phyloP scores from a whole-genome alignment of 2,888 invertebrate genomes.

The Arge pagana region DNA sequence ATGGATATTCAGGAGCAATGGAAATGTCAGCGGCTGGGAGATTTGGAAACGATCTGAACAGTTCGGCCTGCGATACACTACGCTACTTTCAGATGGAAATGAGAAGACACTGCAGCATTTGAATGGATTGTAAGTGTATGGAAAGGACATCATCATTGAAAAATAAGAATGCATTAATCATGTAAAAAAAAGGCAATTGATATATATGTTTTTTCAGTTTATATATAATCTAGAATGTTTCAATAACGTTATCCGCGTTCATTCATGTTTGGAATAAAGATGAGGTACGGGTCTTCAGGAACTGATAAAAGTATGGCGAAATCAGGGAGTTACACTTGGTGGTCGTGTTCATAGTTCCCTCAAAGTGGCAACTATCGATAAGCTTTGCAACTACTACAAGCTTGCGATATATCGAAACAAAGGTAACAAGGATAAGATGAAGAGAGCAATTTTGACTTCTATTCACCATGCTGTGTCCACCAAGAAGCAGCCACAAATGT shows the following conservation, averaged over 20 bases:
- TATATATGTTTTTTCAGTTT: conserved; percentile 8
- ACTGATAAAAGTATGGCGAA: conserved; percentile 1
- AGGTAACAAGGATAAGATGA: conserved; percentile 18
- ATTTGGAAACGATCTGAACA: conserved; percentile 26
- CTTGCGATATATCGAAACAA: conserved; percentile 24
- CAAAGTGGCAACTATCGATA: conserved; percentile 21
- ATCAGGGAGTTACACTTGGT: conserved; percentile 18
- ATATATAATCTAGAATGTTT: background rate
- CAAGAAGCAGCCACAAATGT: conserved; percentile 1
- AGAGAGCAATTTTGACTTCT: conserved; percentile 20
- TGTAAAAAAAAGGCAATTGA: conserved; percentile 24
- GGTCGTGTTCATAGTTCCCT: conserved; percentile 18
- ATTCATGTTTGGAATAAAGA: background rate
- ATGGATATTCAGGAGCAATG: conserved; percentile 23
- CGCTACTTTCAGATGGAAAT: conserved; percentile 27
- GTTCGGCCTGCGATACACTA: conserved; percentile 24
- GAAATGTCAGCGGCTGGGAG: conserved; percentile 22
- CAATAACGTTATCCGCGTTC: background rate
- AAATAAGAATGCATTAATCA: conserved; percentile 31
- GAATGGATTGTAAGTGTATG: conserved; percentile 23
- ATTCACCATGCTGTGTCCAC: conserved; percentile 25
- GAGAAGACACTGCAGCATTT: conserved; percentile 26
- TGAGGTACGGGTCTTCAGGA: background rate
- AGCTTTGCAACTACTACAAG: conserved; percentile 24
- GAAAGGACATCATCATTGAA: conserved; percentile 15